Evolutionary conservation across 1,140 invertebrate species (phyloP), one percentile per base, ranked within the genome.

Genomic region (Bombus fervidus): DNA sequence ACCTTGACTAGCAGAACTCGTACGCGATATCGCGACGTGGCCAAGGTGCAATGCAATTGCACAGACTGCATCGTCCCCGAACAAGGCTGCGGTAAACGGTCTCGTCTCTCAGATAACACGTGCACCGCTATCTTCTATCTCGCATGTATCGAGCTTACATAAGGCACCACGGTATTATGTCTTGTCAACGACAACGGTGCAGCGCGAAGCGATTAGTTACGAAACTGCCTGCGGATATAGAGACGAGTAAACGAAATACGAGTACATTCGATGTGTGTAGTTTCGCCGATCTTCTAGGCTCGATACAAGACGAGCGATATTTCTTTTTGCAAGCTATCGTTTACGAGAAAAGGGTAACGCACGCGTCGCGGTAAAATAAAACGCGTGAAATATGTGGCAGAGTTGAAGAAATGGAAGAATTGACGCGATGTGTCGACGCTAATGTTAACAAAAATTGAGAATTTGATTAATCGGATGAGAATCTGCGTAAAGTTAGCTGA

Each of bases 71-170:
- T 57, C 47, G 68, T 85, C 77, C 78, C 69, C 69, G 77, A 57
- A 74, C 83, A 81, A 81, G 69, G 78, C 83, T 85, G 84, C 84
- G 84, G 83, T 85, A 85, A 85, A 85, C 34, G 69, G 69, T 85
- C 78, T 85, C 78, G 71, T 85, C 78, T 81, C 71, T 74, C 84
- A 37, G 78, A 85, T 85, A 85, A 85, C 84, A 68, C 84, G 85
- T 83, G 80, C 71, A 59, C 68, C 41, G 31, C 31, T 78, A 73
- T 59, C 74, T 83, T 77, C 81, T 83, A 77, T 86, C 81, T 77
- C 68, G 74, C 66, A 34, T 86, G 85, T 77, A 83, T 78, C 81
- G 39, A n/a, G 74, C 74, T 86, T 86, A 86, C 81, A 74, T 86
- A 86, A 86, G 66, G 53, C 34, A 73, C 41, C 74, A 73, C 34